Evolutionary conservation across 2,113 vertebrate genomes (phyloP), one percentile per base, ranked within the genome.

Genomic region (Pyxicephalus adspersus): DNA sequence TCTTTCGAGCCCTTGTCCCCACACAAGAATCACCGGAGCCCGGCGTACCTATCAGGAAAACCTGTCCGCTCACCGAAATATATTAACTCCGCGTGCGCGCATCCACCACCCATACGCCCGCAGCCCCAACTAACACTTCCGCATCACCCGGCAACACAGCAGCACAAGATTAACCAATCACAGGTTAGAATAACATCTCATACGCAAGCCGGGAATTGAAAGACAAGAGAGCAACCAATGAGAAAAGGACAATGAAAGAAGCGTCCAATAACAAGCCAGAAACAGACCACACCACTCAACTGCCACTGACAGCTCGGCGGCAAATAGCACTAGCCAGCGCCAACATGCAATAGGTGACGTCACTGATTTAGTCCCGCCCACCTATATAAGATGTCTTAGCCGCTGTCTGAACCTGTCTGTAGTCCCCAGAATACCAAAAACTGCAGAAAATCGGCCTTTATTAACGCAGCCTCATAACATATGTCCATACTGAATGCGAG

Each of bases 71-170:
- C 19, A 5, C 45, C 13, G 11, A 28, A 45, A 18, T 77, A 20
- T 34, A 19, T 51, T 54, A 0, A 25, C 5, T 70, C 79, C 79
- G 64, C 79, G 79, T 81, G 79, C 79, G 79, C 74, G 79, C 18
- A 52, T 64, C 57, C 38, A 17, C 68, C 38, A n/a, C 68, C 60
- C 67, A 7, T 29, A 26, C 38, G 25, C 70, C 79, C 26, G 68
- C 50, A 2, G 60, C 64, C 58, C 45, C 45, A n/a, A 64, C 58
- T 81, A 64, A 22, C 79, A 81, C 79, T 81, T 81, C 79, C 79
- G 79, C 79, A 81, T 81, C 79, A 74, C 60, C 79, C 79, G 79
- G 79, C 79, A 81, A 81, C 70, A 73, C 38, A 73, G 50, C 64
- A 51, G 55, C n/a, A 7, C 4, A 8, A 29, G 4, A 8, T 18